These are phyloP conservation scores for Plebejus melissa DNA, from an alignment of 2,888 invertebrate species.

Conservation along the genomic window DNA sequence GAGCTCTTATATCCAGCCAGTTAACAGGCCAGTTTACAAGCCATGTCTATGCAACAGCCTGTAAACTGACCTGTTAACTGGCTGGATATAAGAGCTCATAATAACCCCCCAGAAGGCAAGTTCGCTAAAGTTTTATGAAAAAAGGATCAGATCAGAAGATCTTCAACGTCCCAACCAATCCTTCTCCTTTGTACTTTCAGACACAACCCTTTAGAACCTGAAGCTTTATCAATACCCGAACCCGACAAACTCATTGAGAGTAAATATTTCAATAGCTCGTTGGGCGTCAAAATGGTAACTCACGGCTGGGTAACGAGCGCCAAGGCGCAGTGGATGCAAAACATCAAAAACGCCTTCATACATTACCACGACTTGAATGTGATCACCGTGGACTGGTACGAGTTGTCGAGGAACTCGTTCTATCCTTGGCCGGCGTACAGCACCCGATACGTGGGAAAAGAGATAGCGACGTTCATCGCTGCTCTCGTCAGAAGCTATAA, in stretches of 20 bases:
- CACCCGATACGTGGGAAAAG: slow-evolving; percentile 65
- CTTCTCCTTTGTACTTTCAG: slow-evolving; percentile 42
- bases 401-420: slow-evolving; percentile 55
- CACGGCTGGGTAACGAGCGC: slow-evolving; percentile 76
- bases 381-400: slow-evolving; percentile 70
- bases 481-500: slow-evolving; percentile 45
- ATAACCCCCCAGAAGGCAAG: too few species aligned
- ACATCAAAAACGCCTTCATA: slow-evolving; percentile 66
- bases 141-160: too few species aligned
- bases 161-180: neutral
- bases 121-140: neutral
- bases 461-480: slow-evolving; percentile 52
- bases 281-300: slow-evolving; percentile 69
- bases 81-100: too few species aligned
- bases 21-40: too few species aligned
- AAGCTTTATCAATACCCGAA: slow-evolving; percentile 48
- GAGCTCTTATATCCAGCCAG: too few species aligned
- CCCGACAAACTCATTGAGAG: slow-evolving; percentile 46
- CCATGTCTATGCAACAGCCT: too few species aligned
- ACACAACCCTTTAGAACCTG: slow-evolving; percentile 49
- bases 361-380: slow-evolving; percentile 68
- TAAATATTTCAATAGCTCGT: slow-evolving; percentile 57
- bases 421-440: slow-evolving; percentile 66
- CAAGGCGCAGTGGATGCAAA: slow-evolving; percentile 54
- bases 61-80: too few species aligned